Percentiles rank a stretch among this genome's conserved stretches.
phyloP scores from a whole-genome alignment of 2,113 vertebrate species.

The Crotalus viridis region DNA sequence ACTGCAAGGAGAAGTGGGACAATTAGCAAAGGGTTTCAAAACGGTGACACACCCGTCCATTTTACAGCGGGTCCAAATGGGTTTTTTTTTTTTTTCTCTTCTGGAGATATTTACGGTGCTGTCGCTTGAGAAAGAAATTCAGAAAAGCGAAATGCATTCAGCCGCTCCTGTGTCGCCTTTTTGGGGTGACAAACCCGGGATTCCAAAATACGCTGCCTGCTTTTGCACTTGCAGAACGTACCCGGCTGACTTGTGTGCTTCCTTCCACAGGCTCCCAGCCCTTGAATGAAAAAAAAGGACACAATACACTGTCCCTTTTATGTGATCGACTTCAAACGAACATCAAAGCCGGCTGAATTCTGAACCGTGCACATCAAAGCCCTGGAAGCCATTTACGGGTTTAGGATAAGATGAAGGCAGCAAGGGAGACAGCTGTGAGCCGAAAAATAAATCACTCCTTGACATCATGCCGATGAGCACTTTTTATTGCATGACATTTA shows the following conservation, averaged over 20 bases:
- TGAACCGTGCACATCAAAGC: slow-evolving; percentile 78
- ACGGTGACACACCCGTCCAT: neutral
- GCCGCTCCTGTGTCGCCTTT: neutral
- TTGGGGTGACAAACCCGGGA: slow-evolving; percentile 1
- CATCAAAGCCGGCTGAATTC: slow-evolving; percentile 66
- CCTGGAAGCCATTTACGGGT: slow-evolving; percentile 76
- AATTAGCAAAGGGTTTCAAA: neutral
- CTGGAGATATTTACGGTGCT: neutral
- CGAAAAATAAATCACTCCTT: slow-evolving; percentile 65
- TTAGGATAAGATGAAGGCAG: slow-evolving; percentile 78
- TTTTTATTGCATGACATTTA: slow-evolving; percentile 45
- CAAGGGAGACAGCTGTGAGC: slow-evolving; percentile 57
- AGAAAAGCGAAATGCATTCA: neutral
- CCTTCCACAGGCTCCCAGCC: slow-evolving; percentile 5
- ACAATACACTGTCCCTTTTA: slow-evolving; percentile 74
- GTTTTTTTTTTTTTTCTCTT: neutral
- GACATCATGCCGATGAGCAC: slow-evolving; percentile 51
- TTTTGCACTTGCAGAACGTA: slow-evolving; percentile 48
- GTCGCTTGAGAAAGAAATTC: neutral
- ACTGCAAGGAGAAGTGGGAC: neutral
- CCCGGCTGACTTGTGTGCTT: slow-evolving; percentile 34
- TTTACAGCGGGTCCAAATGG: neutral
- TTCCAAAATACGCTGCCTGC: slow-evolving; percentile 53
- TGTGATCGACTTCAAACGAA: slow-evolving; percentile 69
- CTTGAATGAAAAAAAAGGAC: slow-evolving; percentile 70